phyloP scores from a whole-genome alignment of 92 coral and sea anemone genomes.

The Epizoanthus scotinus region DNA sequence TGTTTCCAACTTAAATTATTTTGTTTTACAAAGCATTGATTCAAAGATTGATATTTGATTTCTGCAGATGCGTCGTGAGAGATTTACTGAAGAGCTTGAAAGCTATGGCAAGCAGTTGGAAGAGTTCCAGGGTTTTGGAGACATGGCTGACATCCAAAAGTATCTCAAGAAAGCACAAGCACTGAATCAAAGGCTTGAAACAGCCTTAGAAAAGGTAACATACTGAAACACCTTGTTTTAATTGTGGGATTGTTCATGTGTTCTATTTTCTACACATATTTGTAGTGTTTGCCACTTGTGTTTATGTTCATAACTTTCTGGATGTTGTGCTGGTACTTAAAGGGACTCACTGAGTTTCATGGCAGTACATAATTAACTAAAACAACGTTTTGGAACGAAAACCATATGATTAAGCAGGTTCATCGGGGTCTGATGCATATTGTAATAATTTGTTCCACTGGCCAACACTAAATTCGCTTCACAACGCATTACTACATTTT shows the following conservation, averaged over 20 bases:
- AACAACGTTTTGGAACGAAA: no score
- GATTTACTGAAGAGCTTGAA: slow-evolving; percentile 95
- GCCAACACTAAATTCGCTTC: no score
- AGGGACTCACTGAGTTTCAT: no score
- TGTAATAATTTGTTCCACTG: no score
- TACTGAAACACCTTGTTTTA: background rate
- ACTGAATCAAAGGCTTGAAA: slow-evolving; percentile 84
- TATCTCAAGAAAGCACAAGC: slow-evolving; percentile 98
- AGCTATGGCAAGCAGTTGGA: slow-evolving; percentile 94
- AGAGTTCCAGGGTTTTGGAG: slow-evolving; percentile 96
- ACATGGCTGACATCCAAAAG: slow-evolving; percentile 90
- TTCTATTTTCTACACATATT: background rate
- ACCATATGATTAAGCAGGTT: no score
- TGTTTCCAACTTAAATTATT: background rate
- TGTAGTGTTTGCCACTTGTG: background rate
- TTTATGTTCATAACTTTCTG: no score
- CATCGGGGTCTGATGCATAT: no score
- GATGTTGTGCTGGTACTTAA: no score
- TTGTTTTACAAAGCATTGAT: background rate
- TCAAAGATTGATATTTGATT: background rate
- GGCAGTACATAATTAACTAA: no score
- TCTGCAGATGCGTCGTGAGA: slow-evolving; percentile 93
- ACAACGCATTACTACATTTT: no score
- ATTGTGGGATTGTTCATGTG: background rate
- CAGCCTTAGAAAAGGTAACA: slow-evolving; percentile 91